phyloP scores from a whole-genome alignment of 2,113 vertebrate genomes.

The Colistium nudipinnis region DNA sequence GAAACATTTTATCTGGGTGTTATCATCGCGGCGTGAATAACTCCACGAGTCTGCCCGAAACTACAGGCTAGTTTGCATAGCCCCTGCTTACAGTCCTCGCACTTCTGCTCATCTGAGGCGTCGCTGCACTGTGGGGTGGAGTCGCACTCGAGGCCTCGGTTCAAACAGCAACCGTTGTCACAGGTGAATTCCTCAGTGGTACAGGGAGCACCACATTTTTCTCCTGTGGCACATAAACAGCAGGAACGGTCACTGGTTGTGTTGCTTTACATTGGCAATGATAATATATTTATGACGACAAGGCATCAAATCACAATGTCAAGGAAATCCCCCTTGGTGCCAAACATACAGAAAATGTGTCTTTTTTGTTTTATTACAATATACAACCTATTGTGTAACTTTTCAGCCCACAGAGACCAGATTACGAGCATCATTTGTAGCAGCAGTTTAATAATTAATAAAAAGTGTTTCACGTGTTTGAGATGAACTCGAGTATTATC shows the following conservation, averaged over 20 bases:
- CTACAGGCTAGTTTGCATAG: slow-evolving; percentile 1
- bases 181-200: slow-evolving; percentile 84
- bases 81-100: slow-evolving; percentile 69
- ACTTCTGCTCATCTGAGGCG: slow-evolving; percentile 86
- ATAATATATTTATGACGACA: not conserved
- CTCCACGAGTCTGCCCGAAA: slow-evolving; percentile 5
- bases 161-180: slow-evolving; percentile 89
- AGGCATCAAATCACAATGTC: not conserved
- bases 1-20: not conserved
- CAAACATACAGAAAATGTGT: too few species aligned
- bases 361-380: too few species aligned
- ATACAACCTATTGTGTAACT: too few species aligned
- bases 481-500: too few species aligned
- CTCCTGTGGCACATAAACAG: slow-evolving; percentile 48
- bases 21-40: not conserved
- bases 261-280: not conserved
- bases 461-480: too few species aligned
- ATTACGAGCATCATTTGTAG: not conserved
- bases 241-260: slow-evolving; percentile 12
- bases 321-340: too few species aligned
- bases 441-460: too few species aligned
- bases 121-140: slow-evolving; percentile 84
- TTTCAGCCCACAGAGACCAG: too few species aligned
- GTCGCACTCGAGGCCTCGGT: slow-evolving; percentile 89
- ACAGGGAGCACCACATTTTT: slow-evolving; percentile 83